Percentiles rank a stretch among this genome's conserved stretches.
Conservation (phyloP, 1,140 invertebrate genomes). For the Drosophila rhopaloa region DNA sequence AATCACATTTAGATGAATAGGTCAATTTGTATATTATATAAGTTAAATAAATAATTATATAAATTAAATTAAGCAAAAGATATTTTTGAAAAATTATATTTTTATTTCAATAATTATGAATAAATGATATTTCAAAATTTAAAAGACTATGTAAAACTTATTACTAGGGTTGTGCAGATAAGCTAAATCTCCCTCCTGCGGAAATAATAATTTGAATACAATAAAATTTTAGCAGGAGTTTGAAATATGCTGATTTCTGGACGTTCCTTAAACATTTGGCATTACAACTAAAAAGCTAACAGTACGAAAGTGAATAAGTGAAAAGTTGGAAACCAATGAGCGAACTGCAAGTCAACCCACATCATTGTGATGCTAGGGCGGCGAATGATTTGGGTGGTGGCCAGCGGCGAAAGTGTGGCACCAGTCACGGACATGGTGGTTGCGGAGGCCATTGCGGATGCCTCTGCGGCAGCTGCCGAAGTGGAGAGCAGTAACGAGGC, state of each 20-base stretch:
- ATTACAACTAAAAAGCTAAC: slow-evolving; percentile 42
- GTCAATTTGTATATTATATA: no score
- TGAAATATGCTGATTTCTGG: background rate
- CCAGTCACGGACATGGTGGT: slow-evolving; percentile 62
- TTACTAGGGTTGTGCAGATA: background rate
- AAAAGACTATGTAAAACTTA: background rate
- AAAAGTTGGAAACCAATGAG: slow-evolving; percentile 8
- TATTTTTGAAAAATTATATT: no score
- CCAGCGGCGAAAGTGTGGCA: slow-evolving; percentile 79
- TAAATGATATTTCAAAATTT: no score
- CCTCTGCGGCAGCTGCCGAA: slow-evolving; percentile 72
- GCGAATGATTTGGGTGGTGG: slow-evolving; percentile 81
- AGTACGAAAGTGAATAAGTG: slow-evolving; percentile 31
- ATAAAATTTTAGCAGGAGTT: background rate
- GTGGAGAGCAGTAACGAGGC: slow-evolving; percentile 77
- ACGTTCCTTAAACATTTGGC: slow-evolving; percentile 5
- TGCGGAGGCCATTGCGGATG: slow-evolving; percentile 61
- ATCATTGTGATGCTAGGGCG: slow-evolving; percentile 84
- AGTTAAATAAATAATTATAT: no score
- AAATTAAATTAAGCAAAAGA: no score
- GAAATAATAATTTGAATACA: background rate
- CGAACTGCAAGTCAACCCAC: slow-evolving; percentile 64
- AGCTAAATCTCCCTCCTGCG: background rate
- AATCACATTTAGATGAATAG: no score
- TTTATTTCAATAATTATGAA: no score